A percentile compares a stretch with the other conserved stretches of the same genome.
These are phyloP conservation scores for Vombatus ursinus DNA, from an alignment of 2,113 vertebrate genomes.

Conservation along the genomic window DNA sequence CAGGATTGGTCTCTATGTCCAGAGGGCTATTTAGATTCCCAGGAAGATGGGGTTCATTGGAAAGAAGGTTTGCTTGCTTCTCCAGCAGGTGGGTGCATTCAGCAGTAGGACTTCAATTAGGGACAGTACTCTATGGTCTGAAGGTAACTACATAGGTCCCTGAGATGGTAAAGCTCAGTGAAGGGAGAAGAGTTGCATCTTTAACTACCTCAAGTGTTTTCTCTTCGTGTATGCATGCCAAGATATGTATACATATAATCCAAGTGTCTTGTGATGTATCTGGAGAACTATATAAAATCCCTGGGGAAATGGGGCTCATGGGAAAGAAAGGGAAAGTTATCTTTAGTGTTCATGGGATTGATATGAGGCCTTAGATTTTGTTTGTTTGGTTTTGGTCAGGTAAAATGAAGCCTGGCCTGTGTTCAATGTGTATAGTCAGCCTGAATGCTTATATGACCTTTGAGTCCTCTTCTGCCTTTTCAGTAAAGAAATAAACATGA, in stretches of 20 bases:
- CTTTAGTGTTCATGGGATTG: neutral
- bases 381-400: neutral
- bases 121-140: neutral
- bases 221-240: neutral
- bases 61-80: neutral
- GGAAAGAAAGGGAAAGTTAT: neutral
- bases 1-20: neutral
- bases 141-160: neutral
- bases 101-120: neutral
- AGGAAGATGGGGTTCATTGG: neutral
- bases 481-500: neutral
- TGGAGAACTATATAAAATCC: neutral
- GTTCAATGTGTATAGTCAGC: neutral
- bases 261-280: neutral
- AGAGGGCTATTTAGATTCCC: neutral
- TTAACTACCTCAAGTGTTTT: neutral
- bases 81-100: neutral
- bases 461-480: neutral
- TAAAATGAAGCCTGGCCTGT: neutral
- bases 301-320: neutral
- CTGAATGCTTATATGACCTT: neutral
- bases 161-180: neutral
- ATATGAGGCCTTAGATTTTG: neutral
- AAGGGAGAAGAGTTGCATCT: neutral
- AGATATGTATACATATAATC: neutral